A percentile compares a stretch with the other conserved stretches of the same genome.
Conservation (phyloP, 2,797 vertebrate species). For the Pampus argenteus region DNA sequence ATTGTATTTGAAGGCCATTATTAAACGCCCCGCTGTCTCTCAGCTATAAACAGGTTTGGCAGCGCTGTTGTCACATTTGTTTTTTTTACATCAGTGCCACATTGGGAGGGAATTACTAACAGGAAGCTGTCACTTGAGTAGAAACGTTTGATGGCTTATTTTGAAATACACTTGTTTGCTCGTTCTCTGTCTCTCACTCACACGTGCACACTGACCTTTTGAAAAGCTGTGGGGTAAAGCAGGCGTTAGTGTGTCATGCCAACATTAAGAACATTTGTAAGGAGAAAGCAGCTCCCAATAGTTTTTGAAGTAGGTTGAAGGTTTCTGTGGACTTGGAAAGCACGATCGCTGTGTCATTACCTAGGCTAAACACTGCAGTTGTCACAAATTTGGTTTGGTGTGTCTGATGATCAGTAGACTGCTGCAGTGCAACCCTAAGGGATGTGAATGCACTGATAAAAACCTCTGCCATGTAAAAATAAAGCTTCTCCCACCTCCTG, state of each 20-base stretch:
- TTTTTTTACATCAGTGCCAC: slow-evolving; percentile 27
- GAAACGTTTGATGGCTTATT: slow-evolving; percentile 32
- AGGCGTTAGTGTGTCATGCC: slow-evolving; percentile 33
- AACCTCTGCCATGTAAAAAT: background rate
- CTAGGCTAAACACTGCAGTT: background rate
- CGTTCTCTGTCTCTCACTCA: slow-evolving; percentile 1
- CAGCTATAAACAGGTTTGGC: slow-evolving; percentile 22
- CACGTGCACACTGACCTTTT: slow-evolving; percentile 45
- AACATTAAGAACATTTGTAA: slow-evolving; percentile 33
- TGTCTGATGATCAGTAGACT: background rate
- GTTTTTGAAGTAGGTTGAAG: slow-evolving; percentile 12
- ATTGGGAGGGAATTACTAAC: slow-evolving; percentile 21
- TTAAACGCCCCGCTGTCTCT: slow-evolving; percentile 9
- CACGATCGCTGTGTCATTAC: background rate
- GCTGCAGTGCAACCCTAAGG: slow-evolving; percentile 6
- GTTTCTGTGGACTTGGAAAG: background rate
- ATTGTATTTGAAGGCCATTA: slow-evolving; percentile 29
- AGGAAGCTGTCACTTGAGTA: slow-evolving; percentile 46
- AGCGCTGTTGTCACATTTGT: slow-evolving; percentile 18
- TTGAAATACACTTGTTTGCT: slow-evolving; percentile 51
- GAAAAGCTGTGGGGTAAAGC: slow-evolving; percentile 49
- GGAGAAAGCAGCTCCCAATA: slow-evolving; percentile 1
- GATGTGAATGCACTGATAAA: slow-evolving; percentile 1
- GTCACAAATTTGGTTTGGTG: slow-evolving; percentile 5
- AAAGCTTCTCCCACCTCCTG: background rate